phyloP scores from a whole-genome alignment of 2,113 vertebrate genomes.

The Butorides virescens region DNA sequence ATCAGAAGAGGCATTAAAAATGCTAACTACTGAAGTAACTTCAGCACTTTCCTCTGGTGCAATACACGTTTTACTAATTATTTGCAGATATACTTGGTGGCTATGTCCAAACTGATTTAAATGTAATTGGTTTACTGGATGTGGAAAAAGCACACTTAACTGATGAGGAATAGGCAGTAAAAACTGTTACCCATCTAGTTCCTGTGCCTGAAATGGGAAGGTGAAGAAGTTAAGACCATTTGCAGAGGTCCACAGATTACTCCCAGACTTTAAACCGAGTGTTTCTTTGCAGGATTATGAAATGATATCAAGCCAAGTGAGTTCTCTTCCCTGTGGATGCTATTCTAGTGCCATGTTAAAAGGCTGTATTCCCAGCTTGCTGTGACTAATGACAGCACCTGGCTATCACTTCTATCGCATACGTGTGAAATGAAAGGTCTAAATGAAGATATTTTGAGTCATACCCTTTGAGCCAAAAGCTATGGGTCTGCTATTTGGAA shows the following conservation, averaged over 20 bases:
- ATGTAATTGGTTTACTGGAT: neutral
- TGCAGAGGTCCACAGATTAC: neutral
- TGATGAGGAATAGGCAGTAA: neutral
- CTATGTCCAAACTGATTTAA: neutral
- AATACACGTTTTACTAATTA: neutral
- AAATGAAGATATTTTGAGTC: neutral
- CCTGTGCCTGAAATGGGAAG: neutral
- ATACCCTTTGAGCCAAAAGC: neutral
- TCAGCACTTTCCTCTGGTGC: neutral
- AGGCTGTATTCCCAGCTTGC: neutral
- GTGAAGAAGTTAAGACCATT: neutral
- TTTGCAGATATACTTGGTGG: neutral
- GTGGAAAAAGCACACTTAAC: neutral
- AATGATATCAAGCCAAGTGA: neutral
- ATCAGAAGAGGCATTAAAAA: neutral
- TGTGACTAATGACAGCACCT: neutral
- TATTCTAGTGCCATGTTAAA: accelerated
- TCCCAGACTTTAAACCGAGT: neutral
- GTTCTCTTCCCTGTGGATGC: neutral
- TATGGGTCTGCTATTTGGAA: neutral
- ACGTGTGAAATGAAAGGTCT: neutral
- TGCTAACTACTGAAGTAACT: neutral
- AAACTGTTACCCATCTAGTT: neutral
- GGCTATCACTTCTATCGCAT: neutral
- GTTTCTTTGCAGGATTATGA: neutral